These are phyloP conservation scores for Drosophila gaucha DNA, from an alignment of 2,888 invertebrate species.

Conservation along the genomic window DNA sequence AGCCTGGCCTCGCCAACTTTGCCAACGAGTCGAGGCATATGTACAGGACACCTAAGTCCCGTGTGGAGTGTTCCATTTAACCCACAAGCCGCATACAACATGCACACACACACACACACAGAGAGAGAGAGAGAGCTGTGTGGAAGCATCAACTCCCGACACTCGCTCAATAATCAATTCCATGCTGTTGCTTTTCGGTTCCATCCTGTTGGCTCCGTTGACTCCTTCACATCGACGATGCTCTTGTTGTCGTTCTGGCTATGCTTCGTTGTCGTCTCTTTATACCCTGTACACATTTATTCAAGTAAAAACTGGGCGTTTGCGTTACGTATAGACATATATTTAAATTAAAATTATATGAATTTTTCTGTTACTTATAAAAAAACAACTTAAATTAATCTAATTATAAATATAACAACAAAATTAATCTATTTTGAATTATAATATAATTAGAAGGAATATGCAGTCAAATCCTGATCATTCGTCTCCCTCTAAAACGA, in stretches of 20 bases:
- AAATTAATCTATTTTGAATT: too few species aligned
- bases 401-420: too few species aligned
- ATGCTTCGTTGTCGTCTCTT: constrained; percentile 24
- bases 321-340: neutral
- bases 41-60: constrained; percentile 27
- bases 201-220: constrained; percentile 51
- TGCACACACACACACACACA: too few species aligned
- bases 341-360: neutral
- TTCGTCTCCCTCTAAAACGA: too few species aligned
- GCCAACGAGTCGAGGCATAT: constrained; percentile 1
- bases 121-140: neutral
- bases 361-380: too few species aligned
- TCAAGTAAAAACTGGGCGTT: neutral
- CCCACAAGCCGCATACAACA: constrained; percentile 2
- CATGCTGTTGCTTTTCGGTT: constrained; percentile 60
- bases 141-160: constrained; percentile 20
- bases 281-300: constrained; percentile 5
- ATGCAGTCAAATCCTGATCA: too few species aligned
- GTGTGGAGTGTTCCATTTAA: constrained; percentile 27
- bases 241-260: constrained; percentile 19
- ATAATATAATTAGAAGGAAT: too few species aligned
- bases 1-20: constrained; percentile 10
- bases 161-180: constrained; percentile 68
- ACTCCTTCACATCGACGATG: constrained; percentile 37
- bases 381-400: neutral